Base-by-base conservation (phyloP, 2,113 vertebrate genomes). In the Sialia sialis region DNA sequence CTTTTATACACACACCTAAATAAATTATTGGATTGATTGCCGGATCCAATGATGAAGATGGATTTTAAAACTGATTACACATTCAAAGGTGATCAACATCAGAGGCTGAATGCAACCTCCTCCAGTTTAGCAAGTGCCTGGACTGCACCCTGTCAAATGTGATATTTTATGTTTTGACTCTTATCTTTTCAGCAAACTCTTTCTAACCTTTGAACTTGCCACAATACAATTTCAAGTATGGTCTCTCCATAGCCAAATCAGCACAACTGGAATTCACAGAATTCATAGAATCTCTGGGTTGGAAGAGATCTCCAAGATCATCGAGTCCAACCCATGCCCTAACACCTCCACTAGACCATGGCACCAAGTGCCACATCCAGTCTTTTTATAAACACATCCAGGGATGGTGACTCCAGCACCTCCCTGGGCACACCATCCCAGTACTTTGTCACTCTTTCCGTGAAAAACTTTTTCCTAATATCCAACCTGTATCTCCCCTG, bases 191-290 rank as follows among this genome's bases (percentile, higher is more conserved):
- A 32, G 14, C n/a, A 79, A 85, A 32, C 20, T 10, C n/a, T 73
- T 77, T 63, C 46, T n/a, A 54, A 32, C 9, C 32, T 67, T 75
- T 72, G 32, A 70, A 59, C 34, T 52, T 68, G 10, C 27, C 44
- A 52, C 0, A 0, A 43, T 5, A 56, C 16, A 72, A 4, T 38
- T 90, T 55, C 62, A 48, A 12, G 25, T 9, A 36, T 7, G 16
- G 32, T 29, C 16, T 52, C 38, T 51, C 38, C n/a, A 38, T 0
- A 43, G 21, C 9, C 9, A 9, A 80, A 49, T 9, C 32, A 23
- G 16, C 39, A 68, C 32, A 72, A 30, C 17, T 39, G 16, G 34
- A 76, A 39, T 39, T 39, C 39, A 39, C 39, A 39, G 39, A 39
- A 39, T 39, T 39, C 39, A 39, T 13, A 39, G 12, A 39, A 39